These are phyloP conservation scores for Progne subis DNA, from an alignment of 2,113 vertebrate genomes.

Conservation along the genomic window DNA sequence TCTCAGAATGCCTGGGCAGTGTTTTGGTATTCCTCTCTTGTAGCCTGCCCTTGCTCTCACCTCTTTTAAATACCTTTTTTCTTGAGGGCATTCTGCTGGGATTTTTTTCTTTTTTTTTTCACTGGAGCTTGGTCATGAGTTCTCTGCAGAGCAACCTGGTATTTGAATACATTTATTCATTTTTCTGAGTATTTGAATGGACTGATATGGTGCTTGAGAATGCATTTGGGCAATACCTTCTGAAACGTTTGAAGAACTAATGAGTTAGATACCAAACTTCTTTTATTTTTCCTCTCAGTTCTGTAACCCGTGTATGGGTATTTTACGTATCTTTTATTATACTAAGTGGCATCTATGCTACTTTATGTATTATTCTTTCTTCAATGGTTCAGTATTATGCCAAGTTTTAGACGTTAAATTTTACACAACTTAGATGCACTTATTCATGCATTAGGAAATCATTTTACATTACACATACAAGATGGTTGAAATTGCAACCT, in stretches of 20 bases:
- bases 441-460: not conserved
- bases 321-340: not conserved
- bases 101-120: not conserved
- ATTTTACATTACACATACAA: not conserved
- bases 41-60: not conserved
- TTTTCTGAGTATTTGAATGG: not conserved
- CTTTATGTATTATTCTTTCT: not conserved
- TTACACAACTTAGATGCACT: not conserved
- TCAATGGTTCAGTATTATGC: not conserved
- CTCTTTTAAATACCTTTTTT: not conserved
- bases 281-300: not conserved
- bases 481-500: not conserved
- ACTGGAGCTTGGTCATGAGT: not conserved
- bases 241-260: not conserved
- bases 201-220: not conserved
- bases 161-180: not conserved
- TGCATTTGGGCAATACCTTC: not conserved
- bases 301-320: not conserved
- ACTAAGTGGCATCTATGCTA: not conserved
- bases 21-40: not conserved
- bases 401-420: not conserved
- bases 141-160: not conserved
- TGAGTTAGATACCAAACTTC: not conserved
- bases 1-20: not conserved
- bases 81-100: not conserved